Conservation (phyloP, 2,888 invertebrate genomes). For the Maniola hyperantus region DNA sequence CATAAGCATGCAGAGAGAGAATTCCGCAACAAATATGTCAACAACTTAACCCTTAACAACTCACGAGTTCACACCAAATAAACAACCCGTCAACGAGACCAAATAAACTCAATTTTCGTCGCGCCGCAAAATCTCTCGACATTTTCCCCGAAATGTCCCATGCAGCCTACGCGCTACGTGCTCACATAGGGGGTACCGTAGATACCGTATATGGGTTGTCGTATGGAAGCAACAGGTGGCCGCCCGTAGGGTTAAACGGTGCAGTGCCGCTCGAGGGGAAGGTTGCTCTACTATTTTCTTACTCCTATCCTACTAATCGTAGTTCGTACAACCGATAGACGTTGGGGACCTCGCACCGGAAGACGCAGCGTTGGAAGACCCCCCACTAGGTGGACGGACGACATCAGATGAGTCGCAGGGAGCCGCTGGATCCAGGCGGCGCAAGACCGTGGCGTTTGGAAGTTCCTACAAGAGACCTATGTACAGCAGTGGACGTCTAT, state of each 20-base stretch:
- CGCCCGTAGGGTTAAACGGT: constrained; percentile 79
- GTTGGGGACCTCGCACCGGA: too few relatives aligned
- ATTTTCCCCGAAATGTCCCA: constrained; percentile 46
- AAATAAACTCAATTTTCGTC: constrained; percentile 73
- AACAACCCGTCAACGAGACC: constrained; percentile 57
- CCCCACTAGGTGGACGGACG: too few relatives aligned
- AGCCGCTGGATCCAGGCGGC: too few relatives aligned
- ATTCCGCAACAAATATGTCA: constrained; percentile 38
- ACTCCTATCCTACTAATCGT: too few relatives aligned
- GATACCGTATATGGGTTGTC: constrained; percentile 60
- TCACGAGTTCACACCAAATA: constrained; percentile 51
- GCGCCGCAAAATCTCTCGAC: constrained; percentile 48
- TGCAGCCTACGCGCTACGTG: constrained; percentile 44
- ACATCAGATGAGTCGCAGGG: too few relatives aligned
- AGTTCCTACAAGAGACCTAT: too few relatives aligned
- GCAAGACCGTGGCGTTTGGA: too few relatives aligned
- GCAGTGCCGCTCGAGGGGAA: constrained; percentile 44
- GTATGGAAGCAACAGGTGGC: constrained; percentile 78
- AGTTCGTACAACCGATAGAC: too few relatives aligned
- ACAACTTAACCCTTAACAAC: constrained; percentile 48
- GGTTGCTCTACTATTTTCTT: constrained; percentile 55
- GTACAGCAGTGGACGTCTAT: too few relatives aligned
- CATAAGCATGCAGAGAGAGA: constrained; percentile 15
- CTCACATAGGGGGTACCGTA: constrained; percentile 55
- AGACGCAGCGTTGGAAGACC: too few relatives aligned